Evolutionary conservation across 2,797 vertebrate genomes (phyloP), one percentile per base, ranked within the genome.

Genomic region (Poeciliopsis paucimaculata): DNA sequence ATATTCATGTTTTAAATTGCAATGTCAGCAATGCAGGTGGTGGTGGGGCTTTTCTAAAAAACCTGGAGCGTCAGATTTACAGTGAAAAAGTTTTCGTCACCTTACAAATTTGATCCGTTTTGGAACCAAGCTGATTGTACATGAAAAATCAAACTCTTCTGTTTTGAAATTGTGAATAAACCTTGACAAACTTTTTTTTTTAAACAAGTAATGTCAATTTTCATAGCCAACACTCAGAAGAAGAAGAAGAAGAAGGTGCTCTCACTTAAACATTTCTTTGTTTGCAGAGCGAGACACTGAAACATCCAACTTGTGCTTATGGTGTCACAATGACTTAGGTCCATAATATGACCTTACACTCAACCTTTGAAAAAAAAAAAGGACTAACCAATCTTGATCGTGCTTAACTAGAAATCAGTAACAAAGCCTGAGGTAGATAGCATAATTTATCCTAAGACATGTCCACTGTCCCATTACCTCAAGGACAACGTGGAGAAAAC

Each of bases 351-450:
- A 62, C 47, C 10, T 45, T n/a, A 26, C n/a, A 39, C 53, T 8
- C 77, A 31, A 55, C 31, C 55, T 39, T 31, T 73, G 5, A 43
- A 43, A 43, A 43, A 8, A 55, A 15, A 9, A 55, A 23, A 57
- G 12, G 18, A 26, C 18, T 28, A 45, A 60, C 5, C 28, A 34
- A 7, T 57, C 1, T 11, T 55, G 74, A 8, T 49, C 3, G 31
- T 73, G n/a, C 11, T 82, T 20, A 46, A 74, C 72, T 80, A 68
- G 0, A 76, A 47, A 41, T 23, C 15, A 64, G 10, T 77, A 51
- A 47, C 47, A 77, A 57, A 64, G 2, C 31, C n/a, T 26, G 34
- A 77, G 47, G 76, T 36, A 28, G 31, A 53, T 41, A 47, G 20
- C 55, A 77, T 39, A 1, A 6, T 66, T 73, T 20, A 39, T 26